These are phyloP conservation scores for Eupithecia vulgata DNA, from an alignment of 2,888 invertebrate species.

Conservation along the genomic window DNA sequence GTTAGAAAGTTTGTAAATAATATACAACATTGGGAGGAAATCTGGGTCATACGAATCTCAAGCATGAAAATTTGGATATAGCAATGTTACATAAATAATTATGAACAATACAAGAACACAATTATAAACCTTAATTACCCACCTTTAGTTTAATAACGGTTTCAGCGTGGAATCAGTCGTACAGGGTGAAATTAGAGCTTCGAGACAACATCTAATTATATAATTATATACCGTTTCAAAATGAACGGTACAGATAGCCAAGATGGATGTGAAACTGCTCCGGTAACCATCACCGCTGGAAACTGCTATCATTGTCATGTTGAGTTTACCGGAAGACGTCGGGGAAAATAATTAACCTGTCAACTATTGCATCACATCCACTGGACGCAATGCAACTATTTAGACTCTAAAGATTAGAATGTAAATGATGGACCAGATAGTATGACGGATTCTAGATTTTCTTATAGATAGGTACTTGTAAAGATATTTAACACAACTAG, in stretches of 20 bases:
- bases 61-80: background rate
- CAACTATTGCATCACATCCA: background rate
- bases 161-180: constrained; percentile 30
- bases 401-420: background rate
- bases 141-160: constrained; percentile 23
- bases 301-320: background rate
- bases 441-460: background rate
- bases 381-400: background rate
- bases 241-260: background rate
- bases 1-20: background rate
- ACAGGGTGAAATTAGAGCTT: constrained; percentile 32
- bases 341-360: background rate
- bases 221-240: constrained; percentile 39
- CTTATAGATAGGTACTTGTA: background rate
- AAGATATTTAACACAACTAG: background rate
- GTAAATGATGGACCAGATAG: background rate
- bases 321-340: background rate
- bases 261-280: constrained; percentile 20
- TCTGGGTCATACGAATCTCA: background rate
- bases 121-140: constrained; percentile 3
- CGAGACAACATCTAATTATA: constrained; percentile 42
- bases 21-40: background rate
- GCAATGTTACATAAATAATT: background rate
- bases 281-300: background rate
- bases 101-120: background rate